Evolutionary conservation across 1,140 invertebrate species (phyloP), one percentile per base, ranked within the genome.

Genomic region (Saxidomus purpurata): DNA sequence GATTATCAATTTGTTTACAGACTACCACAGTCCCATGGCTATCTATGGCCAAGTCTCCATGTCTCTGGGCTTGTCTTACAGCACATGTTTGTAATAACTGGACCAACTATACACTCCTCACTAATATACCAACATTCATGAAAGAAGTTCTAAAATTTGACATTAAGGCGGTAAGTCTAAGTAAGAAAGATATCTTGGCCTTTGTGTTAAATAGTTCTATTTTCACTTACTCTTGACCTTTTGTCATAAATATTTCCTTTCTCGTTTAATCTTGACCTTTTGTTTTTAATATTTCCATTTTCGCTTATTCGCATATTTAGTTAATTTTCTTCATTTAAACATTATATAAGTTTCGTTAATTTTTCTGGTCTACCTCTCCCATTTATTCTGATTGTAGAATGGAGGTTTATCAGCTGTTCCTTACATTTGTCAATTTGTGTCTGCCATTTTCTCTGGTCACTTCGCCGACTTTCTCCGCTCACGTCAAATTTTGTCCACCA

Each of bases 91-190:
- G 98, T 85, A 98, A 98, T 87, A 98, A 99, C 88, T 99, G 98
- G 96, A 98, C 98, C 0, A 99, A 98, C 96, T 99, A 99, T 96
- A 99, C 98, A 2, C 97, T 99, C 13, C 97, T 99, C 74, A 98
- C 98, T 94, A 98, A 99, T 93, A 96, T 99, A 83, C 99, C 99
- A 19, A 98, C 98, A 0, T 99, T 98, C 95, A 98, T 99, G 97
- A 98, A 98, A 93, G 97, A 98, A 92, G 98, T 99, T 77, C 96
- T 99, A 9, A 96, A 98, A 91, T 99, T 97, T 93, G 97, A 98
- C 93, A 98, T 99, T 19, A 93, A 98, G 96, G 96, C 97, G 95
- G 98, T 71, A 55, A 88, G 61, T 28, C 22, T n/a, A n/a, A n/a
- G n/a, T n/a, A n/a, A n/a, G n/a, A n/a, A n/a, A n/a, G n/a, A n/a